Conservation (phyloP, 2,113 vertebrate species). For the Anser brachyrhynchus region DNA sequence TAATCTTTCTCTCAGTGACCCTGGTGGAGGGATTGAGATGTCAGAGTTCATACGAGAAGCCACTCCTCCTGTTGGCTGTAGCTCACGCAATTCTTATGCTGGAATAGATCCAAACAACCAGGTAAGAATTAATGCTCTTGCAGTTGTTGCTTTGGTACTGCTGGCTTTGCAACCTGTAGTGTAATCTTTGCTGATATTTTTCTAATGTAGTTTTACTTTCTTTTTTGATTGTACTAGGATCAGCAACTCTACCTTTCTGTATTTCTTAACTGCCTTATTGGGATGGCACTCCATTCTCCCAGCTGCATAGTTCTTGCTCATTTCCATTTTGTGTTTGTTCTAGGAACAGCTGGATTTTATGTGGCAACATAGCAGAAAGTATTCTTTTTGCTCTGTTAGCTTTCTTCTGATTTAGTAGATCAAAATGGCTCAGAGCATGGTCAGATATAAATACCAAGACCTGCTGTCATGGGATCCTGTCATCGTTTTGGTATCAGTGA, state of each 20-base stretch:
- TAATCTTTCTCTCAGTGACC: slow-evolving; percentile 81
- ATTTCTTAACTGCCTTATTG: neutral
- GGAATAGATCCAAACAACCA: slow-evolving; percentile 91
- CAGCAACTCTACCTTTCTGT: neutral
- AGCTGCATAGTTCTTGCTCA: neutral
- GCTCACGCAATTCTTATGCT: slow-evolving; percentile 96
- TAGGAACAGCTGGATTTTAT: neutral
- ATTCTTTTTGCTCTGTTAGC: neutral
- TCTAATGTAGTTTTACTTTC: neutral
- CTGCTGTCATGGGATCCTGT: neutral
- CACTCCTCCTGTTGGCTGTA: slow-evolving; percentile 97
- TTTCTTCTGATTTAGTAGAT: neutral
- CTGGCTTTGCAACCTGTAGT: neutral
- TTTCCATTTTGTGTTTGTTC: neutral
- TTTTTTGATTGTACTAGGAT: neutral
- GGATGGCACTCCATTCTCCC: neutral
- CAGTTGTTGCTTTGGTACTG: neutral
- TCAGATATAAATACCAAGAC: neutral
- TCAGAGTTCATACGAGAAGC: slow-evolving; percentile 93
- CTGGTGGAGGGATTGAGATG: slow-evolving; percentile 98
- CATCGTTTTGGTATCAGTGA: neutral
- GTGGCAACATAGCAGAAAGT: neutral
- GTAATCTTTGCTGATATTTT: neutral
- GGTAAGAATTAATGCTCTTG: slow-evolving; percentile 73
- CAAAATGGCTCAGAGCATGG: neutral